Percentiles rank a stretch among this genome's conserved stretches.
Conservation (phyloP, 23 tunicate species). For the Trididemnum nubilum region DNA sequence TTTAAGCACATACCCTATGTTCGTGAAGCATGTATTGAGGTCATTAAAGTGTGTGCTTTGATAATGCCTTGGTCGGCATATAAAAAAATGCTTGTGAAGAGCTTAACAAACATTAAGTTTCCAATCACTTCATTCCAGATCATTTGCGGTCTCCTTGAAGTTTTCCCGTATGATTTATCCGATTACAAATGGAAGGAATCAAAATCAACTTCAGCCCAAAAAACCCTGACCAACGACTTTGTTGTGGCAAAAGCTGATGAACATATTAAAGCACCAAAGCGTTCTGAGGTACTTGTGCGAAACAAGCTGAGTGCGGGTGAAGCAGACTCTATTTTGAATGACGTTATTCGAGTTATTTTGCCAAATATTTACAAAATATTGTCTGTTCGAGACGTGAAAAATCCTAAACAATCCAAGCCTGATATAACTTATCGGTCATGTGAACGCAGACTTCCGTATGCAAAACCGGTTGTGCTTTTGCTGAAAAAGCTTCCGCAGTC, state of each 20-base stretch:
- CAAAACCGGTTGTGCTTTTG: slow-evolving; percentile 57
- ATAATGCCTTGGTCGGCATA: slow-evolving; percentile 71
- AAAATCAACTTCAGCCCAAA: not conserved
- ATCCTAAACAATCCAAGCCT: slow-evolving; percentile 55
- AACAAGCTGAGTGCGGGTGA: not conserved
- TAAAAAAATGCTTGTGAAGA: slow-evolving; percentile 46
- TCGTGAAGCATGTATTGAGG: slow-evolving; percentile 69
- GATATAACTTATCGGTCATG: slow-evolving; percentile 50
- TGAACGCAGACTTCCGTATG: slow-evolving; percentile 67
- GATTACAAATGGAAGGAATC: not conserved
- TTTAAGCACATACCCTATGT: slow-evolving; percentile 40
- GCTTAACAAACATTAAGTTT: slow-evolving; percentile 21
- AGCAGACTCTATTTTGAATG: slow-evolving; percentile 14
- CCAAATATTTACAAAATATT: slow-evolving; percentile 46
- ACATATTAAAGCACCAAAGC: not conserved
- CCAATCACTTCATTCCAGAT: slow-evolving; percentile 40
- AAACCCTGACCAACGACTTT: not conserved
- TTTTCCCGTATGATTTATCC: slow-evolving; percentile 74
- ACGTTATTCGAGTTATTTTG: slow-evolving; percentile 34
- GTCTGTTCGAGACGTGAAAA: slow-evolving; percentile 38
- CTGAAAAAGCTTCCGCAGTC: slow-evolving; percentile 54
- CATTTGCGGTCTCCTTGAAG: slow-evolving; percentile 48
- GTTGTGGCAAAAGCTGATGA: not conserved
- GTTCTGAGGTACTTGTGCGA: not conserved
- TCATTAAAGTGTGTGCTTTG: slow-evolving; percentile 44